Base-by-base conservation (phyloP, 2,113 vertebrate species). In the Rhipidura dahli region DNA sequence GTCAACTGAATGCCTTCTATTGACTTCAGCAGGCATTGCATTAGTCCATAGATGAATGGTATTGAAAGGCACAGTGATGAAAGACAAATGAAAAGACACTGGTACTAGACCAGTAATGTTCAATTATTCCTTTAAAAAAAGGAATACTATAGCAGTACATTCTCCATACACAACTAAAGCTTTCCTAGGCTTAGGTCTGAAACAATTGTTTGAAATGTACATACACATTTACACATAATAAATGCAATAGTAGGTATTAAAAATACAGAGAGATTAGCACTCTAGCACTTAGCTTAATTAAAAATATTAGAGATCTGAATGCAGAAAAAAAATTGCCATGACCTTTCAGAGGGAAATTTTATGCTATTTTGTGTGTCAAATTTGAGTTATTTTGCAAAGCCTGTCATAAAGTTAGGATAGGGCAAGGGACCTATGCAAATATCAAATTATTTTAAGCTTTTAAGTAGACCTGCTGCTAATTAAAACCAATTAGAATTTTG, bases 1-100 rank as follows among this genome's bases (percentile, higher is more conserved):
- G 90, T 90, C 96, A 95, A 22, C 64, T 71, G 96, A 97, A 95
- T 87, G 90, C 95, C 92, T 96, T 87, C 93, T 96, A 96, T 96
- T 95, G 93, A 96, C 93, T 95, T 87, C 64, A 51, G 83, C 19
- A 45, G 53, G 72, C 88, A 76, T 93, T 89, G 92, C 92, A 89
- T 95, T 96, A 96, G 94, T 94, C 90, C 90, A 84, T 90, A 96
- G 94, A 93, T 68, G 90, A 95, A 96, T 65, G 60, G 72, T 94
- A 92, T 94, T 95, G 95, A 96, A 96, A 97, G 73, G 81, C 69
- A 39, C 6, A 51, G 93, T 84, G 93, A 96, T 89, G 95, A 95
- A 94, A 93, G 93, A 96, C 90, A 84, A 87, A 83, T 87, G 88
- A 92, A 96, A 95, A 89, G 76, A 90, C 76, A 92, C 77, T 47